Evolutionary conservation across 2,797 vertebrate genomes (phyloP).

Genomic region (Adrianichthys oophorus): DNA sequence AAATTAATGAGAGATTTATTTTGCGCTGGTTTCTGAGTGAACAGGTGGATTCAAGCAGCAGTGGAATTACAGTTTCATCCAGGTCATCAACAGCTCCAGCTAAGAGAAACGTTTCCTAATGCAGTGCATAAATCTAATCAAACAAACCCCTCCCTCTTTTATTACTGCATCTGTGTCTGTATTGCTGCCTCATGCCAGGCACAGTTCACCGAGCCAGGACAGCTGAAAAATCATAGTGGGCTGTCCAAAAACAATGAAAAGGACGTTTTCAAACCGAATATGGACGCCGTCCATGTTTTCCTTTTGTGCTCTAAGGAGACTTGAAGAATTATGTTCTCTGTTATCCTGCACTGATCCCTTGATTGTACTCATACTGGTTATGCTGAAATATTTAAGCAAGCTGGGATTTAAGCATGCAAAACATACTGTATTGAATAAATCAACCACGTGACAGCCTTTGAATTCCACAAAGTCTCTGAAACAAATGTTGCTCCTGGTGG

Average conservation of each 20-base stretch:
- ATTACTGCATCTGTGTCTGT: conserved; percentile 62
- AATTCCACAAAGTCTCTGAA: conserved; percentile 64
- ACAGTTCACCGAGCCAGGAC: conserved; percentile 49
- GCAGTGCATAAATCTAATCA: conserved; percentile 78
- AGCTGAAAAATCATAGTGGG: conserved; percentile 57
- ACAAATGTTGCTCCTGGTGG: conserved; percentile 66
- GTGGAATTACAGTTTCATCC: conserved; percentile 53
- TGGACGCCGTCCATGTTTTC: conserved; percentile 41
- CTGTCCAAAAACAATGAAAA: conserved; percentile 51
- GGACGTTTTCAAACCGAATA: conserved; percentile 40
- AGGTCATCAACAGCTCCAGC: conserved; percentile 67
- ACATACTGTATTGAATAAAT: conserved; percentile 65
- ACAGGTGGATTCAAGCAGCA: conserved; percentile 67
- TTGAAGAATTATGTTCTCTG: conserved; percentile 62
- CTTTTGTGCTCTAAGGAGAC: conserved; percentile 52
- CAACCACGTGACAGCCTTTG: conserved; percentile 64
- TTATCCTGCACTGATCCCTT: conserved; percentile 69
- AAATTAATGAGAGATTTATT: conserved; percentile 12
- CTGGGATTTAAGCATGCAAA: conserved; percentile 66
- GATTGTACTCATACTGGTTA: conserved; percentile 68
- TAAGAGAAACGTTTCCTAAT: conserved; percentile 76
- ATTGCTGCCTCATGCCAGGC: conserved; percentile 56
- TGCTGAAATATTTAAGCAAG: conserved; percentile 68
- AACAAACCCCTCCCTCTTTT: conserved; percentile 66
- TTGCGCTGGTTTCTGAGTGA: conserved; percentile 32